These are phyloP conservation scores for Trachurus trachurus DNA, from an alignment of 2,797 vertebrate species.

Conservation along the genomic window DNA sequence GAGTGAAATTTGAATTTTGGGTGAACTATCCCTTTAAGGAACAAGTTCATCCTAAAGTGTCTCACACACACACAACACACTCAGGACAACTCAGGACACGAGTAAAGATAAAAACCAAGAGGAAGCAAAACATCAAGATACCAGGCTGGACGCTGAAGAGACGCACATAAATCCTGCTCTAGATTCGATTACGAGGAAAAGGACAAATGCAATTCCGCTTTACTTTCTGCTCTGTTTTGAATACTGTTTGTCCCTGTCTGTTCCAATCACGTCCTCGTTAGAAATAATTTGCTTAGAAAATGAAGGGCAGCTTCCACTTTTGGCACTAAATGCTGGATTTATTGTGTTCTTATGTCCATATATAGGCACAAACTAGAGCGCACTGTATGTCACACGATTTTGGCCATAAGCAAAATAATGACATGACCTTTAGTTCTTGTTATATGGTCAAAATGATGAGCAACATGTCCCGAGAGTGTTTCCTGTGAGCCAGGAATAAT, in stretches of 20 bases:
- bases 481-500: slow-evolving; percentile 8
- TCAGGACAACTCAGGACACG: slow-evolving; percentile 20
- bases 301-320: slow-evolving; percentile 39
- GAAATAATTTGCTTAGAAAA: slow-evolving; percentile 45
- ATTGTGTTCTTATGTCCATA: slow-evolving; percentile 6
- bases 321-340: slow-evolving; percentile 12
- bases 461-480: not conserved
- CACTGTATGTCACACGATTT: not conserved
- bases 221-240: slow-evolving; percentile 49
- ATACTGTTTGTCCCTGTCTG: slow-evolving; percentile 41
- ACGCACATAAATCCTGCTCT: slow-evolving; percentile 50
- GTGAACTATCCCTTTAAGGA: no score
- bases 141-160: slow-evolving; percentile 39
- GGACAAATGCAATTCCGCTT: slow-evolving; percentile 50
- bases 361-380: not conserved
- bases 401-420: not conserved
- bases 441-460: not conserved
- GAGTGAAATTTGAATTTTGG: no score
- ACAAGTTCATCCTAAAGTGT: slow-evolving; percentile 6
- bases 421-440: not conserved
- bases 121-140: slow-evolving; percentile 51
- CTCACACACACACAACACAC: not conserved
- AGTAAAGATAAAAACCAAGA: slow-evolving; percentile 32
- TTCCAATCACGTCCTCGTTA: slow-evolving; percentile 43
- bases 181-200: slow-evolving; percentile 63